These are phyloP conservation scores for Myripristis murdjan DNA, from an alignment of 2,797 vertebrate species.

Conservation along the genomic window DNA sequence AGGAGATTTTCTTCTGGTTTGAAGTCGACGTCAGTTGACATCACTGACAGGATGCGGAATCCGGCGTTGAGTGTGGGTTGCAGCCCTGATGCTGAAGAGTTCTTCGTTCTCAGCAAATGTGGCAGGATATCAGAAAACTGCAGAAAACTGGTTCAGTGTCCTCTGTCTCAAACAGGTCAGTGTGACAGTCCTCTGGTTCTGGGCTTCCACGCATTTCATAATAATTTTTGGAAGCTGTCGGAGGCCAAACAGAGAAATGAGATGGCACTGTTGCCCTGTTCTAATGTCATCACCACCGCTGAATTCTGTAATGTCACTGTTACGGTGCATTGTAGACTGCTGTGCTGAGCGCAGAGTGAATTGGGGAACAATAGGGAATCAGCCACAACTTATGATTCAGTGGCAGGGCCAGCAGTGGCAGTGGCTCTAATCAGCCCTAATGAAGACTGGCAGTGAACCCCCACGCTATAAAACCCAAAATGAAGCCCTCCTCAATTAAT, in stretches of 20 bases:
- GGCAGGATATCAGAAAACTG: background rate
- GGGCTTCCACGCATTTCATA: background rate
- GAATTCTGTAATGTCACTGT: background rate
- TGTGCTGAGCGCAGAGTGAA: constrained; percentile 31
- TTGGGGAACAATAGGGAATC: constrained; percentile 45
- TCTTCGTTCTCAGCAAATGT: constrained; percentile 28
- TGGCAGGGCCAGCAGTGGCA: constrained; percentile 48
- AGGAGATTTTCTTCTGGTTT: constrained; percentile 38
- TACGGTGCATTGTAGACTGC: constrained; percentile 21
- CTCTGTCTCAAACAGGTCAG: background rate
- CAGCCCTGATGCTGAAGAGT: constrained; percentile 21
- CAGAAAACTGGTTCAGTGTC: background rate
- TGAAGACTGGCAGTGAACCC: constrained; percentile 87
- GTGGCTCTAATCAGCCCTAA: constrained; percentile 89
- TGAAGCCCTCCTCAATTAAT: constrained; percentile 87
- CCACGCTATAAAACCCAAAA: constrained; percentile 83
- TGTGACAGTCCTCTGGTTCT: background rate
- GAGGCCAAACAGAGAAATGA: background rate
- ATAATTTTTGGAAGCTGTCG: background rate
- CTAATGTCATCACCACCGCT: background rate
- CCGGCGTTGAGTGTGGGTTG: constrained; percentile 30
- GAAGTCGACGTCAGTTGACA: constrained; percentile 32
- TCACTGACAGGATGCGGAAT: constrained; percentile 20
- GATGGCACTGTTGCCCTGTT: background rate
- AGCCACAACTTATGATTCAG: constrained; percentile 27